Conservation (phyloP, 2,113 vertebrate species). For the Salminus brasiliensis region DNA sequence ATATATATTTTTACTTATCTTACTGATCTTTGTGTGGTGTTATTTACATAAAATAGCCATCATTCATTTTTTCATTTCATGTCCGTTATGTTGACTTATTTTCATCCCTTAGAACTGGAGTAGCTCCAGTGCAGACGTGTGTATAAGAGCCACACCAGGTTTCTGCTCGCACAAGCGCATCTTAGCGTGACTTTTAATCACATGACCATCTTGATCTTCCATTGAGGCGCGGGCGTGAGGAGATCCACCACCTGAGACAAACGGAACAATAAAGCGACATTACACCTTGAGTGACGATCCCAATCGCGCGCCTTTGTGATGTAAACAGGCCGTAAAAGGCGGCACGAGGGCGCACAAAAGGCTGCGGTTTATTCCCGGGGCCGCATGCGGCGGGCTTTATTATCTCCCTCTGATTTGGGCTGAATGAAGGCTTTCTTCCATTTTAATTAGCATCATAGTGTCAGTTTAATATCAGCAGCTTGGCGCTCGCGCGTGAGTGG, state of each 20-base stretch:
- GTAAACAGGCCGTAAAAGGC: slow-evolving; percentile 44
- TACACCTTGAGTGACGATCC: slow-evolving; percentile 43
- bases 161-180: not conserved
- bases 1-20: no score
- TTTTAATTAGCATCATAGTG: slow-evolving; percentile 57
- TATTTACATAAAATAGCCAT: no score
- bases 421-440: slow-evolving; percentile 47
- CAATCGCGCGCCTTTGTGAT: slow-evolving; percentile 50
- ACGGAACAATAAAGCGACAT: slow-evolving; percentile 39
- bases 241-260: slow-evolving; percentile 45
- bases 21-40: no score
- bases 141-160: not conserved
- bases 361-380: slow-evolving; percentile 36
- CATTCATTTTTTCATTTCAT: no score
- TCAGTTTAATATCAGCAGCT: slow-evolving; percentile 54
- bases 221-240: not conserved
- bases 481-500: slow-evolving; percentile 44
- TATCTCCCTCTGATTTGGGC: slow-evolving; percentile 48
- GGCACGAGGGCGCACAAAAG: slow-evolving; percentile 46
- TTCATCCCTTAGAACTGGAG: no score
- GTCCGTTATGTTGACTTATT: no score
- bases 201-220: slow-evolving; percentile 25
- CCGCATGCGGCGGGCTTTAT: slow-evolving; percentile 25
- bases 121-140: not conserved
- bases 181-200: slow-evolving; percentile 35